A percentile compares a stretch with the other conserved stretches of the same genome.
Evolutionary conservation across 2,888 invertebrate species (phyloP).

Genomic region (Gastracanthus pulcherrimus): DNA sequence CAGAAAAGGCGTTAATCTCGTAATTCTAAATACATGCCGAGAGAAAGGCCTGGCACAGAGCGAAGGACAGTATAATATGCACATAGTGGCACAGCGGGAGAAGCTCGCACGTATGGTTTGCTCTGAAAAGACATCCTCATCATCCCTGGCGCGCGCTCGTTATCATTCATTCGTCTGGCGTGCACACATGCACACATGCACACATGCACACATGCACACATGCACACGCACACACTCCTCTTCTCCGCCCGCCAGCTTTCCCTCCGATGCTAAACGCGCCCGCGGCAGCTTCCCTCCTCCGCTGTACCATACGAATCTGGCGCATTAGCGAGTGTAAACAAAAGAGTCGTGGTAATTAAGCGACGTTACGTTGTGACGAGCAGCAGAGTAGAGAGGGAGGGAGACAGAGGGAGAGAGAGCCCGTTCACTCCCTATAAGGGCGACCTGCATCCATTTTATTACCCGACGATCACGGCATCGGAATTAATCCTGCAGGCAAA

Average conservation of each 20-base stretch:
- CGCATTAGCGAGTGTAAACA: conserved; percentile 62
- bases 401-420: not conserved
- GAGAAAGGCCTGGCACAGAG: not conserved
- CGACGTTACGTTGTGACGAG: conserved; percentile 56
- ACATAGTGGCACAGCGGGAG: not conserved
- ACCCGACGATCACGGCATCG: conserved; percentile 61
- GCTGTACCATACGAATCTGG: too few species aligned
- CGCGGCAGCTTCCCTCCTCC: too few species aligned
- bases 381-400: conserved; percentile 32
- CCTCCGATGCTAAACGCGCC: conserved; percentile 28
- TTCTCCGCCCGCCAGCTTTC: not conserved
- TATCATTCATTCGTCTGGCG: conserved; percentile 41
- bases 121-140: conserved; percentile 24
- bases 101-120: conserved; percentile 11
- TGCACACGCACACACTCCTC: too few species aligned
- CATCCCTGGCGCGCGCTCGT: conserved; percentile 3
- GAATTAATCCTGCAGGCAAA: conserved; percentile 49
- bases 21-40: not conserved
- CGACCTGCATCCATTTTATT: conserved; percentile 65
- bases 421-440: conserved; percentile 62
- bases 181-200: too few species aligned
- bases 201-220: too few species aligned
- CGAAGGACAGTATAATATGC: not conserved
- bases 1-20: not conserved
- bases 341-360: conserved; percentile 64